Evolutionary conservation across 37 sponge, comb jelly and placozoan species (phyloP).

Genomic region (Chondrilla cf. caribensis): DNA sequence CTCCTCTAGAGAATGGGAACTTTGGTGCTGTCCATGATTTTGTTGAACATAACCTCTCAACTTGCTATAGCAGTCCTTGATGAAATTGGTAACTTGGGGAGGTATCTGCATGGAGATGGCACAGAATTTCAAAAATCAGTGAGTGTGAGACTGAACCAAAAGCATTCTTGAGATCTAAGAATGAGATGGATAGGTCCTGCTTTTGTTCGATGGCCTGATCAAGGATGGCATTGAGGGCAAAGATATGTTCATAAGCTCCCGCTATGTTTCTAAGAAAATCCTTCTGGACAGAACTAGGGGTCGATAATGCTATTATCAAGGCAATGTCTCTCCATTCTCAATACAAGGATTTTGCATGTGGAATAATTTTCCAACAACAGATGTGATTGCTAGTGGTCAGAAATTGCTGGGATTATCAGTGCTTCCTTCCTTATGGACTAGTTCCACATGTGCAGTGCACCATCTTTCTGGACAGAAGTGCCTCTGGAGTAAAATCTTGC

Average conservation of each 20-base stretch:
- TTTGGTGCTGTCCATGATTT: background rate
- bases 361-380: too few relatives aligned
- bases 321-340: too few relatives aligned
- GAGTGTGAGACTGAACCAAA: slow-evolving; percentile 41
- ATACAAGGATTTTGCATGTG: too few relatives aligned
- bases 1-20: background rate
- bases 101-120: background rate
- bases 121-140: background rate
- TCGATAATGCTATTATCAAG: too few relatives aligned
- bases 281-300: slow-evolving; percentile 17
- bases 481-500: slow-evolving; percentile 24
- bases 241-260: slow-evolving; percentile 33
- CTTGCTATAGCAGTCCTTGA: background rate
- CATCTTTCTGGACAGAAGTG: slow-evolving; percentile 12
- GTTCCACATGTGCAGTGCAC: slow-evolving; percentile 17
- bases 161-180: slow-evolving; percentile 45
- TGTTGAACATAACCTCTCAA: background rate
- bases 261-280: background rate
- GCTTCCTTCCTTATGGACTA: background rate
- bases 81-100: background rate
- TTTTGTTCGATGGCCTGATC: slow-evolving; percentile 12
- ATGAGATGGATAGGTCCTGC: slow-evolving; percentile 20
- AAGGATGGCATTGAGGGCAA: slow-evolving; percentile 27
- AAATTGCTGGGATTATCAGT: too few relatives aligned
- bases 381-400: too few relatives aligned